These are phyloP conservation scores for Aproaerema taeniolella DNA, from an alignment of 2,888 invertebrate species.

Conservation along the genomic window DNA sequence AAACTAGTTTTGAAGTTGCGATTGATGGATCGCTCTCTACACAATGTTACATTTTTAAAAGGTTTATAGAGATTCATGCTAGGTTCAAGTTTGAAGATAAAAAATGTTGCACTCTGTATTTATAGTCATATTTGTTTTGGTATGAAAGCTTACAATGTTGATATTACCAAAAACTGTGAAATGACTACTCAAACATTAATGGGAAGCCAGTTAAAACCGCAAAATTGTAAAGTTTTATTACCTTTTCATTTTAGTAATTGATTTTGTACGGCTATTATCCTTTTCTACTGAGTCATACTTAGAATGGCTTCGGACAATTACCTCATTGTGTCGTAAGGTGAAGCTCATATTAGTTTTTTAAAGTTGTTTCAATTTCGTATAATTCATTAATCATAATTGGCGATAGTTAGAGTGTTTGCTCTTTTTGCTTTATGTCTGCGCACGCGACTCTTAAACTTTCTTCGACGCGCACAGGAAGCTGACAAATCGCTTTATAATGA, in stretches of 20 bases:
- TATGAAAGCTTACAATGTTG: too few relatives aligned
- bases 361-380: conserved; percentile 46
- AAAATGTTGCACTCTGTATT: too few relatives aligned
- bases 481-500: conserved; percentile 62
- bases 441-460: conserved; percentile 50
- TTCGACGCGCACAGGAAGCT: conserved; percentile 34
- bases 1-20: conserved; percentile 8
- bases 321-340: conserved; percentile 15
- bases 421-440: conserved; percentile 33
- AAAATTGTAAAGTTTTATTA: not conserved
- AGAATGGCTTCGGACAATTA: conserved; percentile 23
- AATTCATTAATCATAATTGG: conserved; percentile 47
- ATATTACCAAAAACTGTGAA: too few relatives aligned
- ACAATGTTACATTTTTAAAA: conserved; percentile 7
- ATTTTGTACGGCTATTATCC: not conserved
- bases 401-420: conserved; percentile 32
- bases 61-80: too few relatives aligned
- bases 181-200: too few relatives aligned
- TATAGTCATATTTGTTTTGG: too few relatives aligned
- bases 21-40: conserved; percentile 6
- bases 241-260: not conserved
- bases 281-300: conserved; percentile 13
- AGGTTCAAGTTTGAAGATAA: too few relatives aligned
- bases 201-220: not conserved
- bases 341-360: conserved; percentile 17